phyloP scores from a whole-genome alignment of 2,113 vertebrate genomes.

The Desmodus rotundus region DNA sequence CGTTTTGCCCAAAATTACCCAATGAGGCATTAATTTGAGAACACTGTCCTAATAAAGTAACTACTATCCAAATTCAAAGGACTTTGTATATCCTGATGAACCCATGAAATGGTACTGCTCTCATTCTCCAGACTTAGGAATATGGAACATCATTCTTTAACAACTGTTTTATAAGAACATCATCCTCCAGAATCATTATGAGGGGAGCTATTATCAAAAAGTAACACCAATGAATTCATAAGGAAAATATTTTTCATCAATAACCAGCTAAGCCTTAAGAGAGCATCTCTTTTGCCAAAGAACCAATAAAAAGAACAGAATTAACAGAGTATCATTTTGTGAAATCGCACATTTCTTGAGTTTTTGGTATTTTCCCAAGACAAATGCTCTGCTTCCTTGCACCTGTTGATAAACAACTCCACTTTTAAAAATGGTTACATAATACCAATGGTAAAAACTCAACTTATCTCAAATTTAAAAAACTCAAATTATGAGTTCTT shows the following conservation, averaged over 20 bases:
- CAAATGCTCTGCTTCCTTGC: neutral
- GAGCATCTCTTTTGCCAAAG: neutral
- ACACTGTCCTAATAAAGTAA: neutral
- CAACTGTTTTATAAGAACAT: neutral
- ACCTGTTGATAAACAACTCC: neutral
- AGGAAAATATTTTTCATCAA: neutral
- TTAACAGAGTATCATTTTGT: neutral
- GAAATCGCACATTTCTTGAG: neutral
- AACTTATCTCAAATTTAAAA: constrained; percentile 6
- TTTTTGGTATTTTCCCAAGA: constrained; percentile 6
- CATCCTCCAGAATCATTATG: neutral
- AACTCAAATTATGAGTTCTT: constrained; percentile 5
- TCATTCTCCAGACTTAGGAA: neutral
- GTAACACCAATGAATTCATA: neutral
- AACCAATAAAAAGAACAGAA: constrained; percentile 1
- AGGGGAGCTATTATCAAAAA: neutral
- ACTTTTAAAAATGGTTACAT: neutral
- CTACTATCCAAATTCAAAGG: neutral
- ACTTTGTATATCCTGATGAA: neutral
- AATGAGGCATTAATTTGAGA: neutral
- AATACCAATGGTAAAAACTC: neutral
- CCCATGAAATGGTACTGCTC: neutral
- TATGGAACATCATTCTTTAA: neutral
- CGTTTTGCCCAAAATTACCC: neutral
- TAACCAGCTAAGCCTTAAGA: neutral